phyloP scores from a whole-genome alignment of 2,113 vertebrate species.

The Kryptolebias marmoratus region DNA sequence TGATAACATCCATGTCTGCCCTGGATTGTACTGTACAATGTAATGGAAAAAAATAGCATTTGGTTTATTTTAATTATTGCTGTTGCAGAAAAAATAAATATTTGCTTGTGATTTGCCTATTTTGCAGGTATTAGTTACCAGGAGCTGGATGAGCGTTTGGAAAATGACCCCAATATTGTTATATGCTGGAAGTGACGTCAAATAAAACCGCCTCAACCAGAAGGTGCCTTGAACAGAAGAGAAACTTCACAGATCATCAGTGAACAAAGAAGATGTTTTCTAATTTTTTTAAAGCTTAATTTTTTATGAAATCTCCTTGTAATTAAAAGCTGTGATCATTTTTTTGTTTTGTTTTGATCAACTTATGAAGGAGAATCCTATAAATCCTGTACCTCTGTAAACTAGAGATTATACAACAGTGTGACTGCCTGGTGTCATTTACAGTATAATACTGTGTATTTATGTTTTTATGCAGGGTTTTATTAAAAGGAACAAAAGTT shows the following conservation, averaged over 20 bases:
- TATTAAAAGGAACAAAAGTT: constrained; percentile 1
- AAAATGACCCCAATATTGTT: constrained; percentile 96
- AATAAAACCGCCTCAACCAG: constrained; percentile 37
- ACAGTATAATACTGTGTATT: background rate
- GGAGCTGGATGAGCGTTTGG: constrained; percentile 95
- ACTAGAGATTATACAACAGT: too few species aligned
- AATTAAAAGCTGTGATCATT: background rate
- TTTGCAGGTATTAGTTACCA: constrained; percentile 93
- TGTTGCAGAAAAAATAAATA: background rate
- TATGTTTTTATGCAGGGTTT: background rate
- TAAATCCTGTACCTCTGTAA: constrained; percentile 12
- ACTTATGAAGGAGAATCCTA: constrained; percentile 3
- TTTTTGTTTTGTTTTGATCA: background rate
- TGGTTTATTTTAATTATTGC: background rate
- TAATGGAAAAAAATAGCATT: background rate
- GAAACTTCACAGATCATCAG: background rate
- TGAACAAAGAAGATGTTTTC: constrained; percentile 30
- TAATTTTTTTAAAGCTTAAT: constrained; percentile 2
- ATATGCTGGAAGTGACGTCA: constrained; percentile 87
- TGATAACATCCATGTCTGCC: background rate
- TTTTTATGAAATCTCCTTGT: background rate
- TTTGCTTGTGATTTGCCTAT: constrained; percentile 12
- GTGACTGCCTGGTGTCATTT: background rate
- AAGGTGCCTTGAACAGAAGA: constrained; percentile 40
- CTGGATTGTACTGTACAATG: background rate